Conservation (phyloP, 2,113 vertebrate species). For the Cyprinodon tularosa region DNA sequence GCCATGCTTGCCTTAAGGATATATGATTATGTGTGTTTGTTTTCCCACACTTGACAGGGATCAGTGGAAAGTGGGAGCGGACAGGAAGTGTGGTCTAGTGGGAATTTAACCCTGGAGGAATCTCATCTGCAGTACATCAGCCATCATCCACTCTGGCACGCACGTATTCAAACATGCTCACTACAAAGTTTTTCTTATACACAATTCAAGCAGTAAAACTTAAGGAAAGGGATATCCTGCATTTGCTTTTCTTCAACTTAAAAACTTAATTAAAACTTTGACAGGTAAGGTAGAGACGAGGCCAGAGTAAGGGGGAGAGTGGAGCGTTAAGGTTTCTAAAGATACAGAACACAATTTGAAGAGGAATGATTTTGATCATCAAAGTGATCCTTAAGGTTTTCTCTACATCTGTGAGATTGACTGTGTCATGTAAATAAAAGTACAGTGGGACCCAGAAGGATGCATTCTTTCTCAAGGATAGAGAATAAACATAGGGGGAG, state of each 20-base stretch:
- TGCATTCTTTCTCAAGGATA: conserved; percentile 73
- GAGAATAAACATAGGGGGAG: conserved; percentile 26
- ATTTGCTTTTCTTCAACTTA: not conserved
- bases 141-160: conserved; percentile 49
- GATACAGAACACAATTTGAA: not conserved
- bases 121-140: conserved; percentile 76
- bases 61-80: conserved; percentile 51
- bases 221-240: not conserved
- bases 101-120: conserved; percentile 76
- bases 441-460: conserved; percentile 59
- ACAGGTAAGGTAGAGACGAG: not conserved
- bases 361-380: not conserved
- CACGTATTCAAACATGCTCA: conserved; percentile 20
- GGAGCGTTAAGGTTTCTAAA: not conserved
- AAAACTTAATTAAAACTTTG: not conserved
- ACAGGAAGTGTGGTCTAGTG: conserved; percentile 75
- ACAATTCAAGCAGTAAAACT: conserved; percentile 25
- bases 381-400: conserved; percentile 21
- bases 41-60: conserved; percentile 78
- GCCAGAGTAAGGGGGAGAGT: not conserved
- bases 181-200: conserved; percentile 54
- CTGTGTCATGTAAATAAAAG: conserved; percentile 57
- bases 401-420: conserved; percentile 54
- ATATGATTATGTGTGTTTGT: conserved; percentile 24
- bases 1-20: conserved; percentile 1